Conservation (phyloP, 2,888 invertebrate genomes). For the Operophtera brumata region DNA sequence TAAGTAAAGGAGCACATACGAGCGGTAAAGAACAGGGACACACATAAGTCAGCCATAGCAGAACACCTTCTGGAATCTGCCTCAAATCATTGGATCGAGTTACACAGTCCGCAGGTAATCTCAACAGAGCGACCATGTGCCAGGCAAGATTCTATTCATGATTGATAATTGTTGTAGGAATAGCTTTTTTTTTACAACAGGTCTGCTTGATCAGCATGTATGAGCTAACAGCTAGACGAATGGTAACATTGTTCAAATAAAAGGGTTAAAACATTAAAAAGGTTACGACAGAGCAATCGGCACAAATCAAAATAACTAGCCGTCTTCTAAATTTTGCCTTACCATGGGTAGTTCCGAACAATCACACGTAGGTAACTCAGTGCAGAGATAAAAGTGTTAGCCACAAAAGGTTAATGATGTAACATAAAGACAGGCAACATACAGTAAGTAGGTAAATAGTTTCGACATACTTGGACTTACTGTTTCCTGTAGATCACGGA, state of each 20-base stretch:
- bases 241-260: slow-evolving; percentile 22
- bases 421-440: slow-evolving; percentile 67
- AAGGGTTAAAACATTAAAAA: slow-evolving; percentile 38
- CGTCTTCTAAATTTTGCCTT: slow-evolving; percentile 39
- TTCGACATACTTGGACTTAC: slow-evolving; percentile 84
- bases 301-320: slow-evolving; percentile 46
- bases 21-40: too few species aligned
- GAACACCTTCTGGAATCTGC: too few species aligned
- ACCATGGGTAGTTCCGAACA: slow-evolving; percentile 49
- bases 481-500: slow-evolving; percentile 86
- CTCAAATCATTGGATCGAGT: too few species aligned
- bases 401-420: slow-evolving; percentile 71
- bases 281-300: slow-evolving; percentile 40
- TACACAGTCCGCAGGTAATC: too few species aligned
- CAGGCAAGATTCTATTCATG: slow-evolving; percentile 37
- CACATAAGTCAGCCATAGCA: too few species aligned
- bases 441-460: slow-evolving; percentile 57
- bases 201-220: slow-evolving; percentile 16
- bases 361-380: slow-evolving; percentile 46
- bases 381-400: slow-evolving; percentile 70
- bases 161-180: slow-evolving; percentile 19
- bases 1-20: too few species aligned
- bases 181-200: slow-evolving; percentile 22
- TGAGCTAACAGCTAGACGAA: slow-evolving; percentile 28
- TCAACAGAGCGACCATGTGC: too few species aligned